A percentile compares a stretch with the other conserved stretches of the same genome.
Evolutionary conservation across 2,113 vertebrate species (phyloP).

Genomic region (Trochalopteron elliotii): DNA sequence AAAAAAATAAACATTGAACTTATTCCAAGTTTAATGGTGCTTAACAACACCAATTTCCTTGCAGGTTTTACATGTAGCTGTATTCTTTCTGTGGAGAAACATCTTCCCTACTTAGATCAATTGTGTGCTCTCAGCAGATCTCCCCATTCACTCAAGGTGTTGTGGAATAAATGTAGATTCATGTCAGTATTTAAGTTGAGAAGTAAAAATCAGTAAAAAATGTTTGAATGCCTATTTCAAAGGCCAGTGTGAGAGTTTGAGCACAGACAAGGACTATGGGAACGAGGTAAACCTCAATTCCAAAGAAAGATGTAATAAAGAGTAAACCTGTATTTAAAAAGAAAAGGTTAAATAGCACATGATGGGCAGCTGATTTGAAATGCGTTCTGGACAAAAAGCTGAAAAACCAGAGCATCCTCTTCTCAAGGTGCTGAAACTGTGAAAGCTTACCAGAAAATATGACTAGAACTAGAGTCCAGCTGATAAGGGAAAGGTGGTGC

Average conservation of each 20-base stretch:
- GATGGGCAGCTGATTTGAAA: not conserved
- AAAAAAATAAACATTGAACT: not conserved
- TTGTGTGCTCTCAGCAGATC: not conserved
- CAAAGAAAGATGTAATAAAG: not conserved
- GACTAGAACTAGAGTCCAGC: not conserved
- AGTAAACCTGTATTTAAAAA: not conserved
- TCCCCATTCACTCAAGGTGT: not conserved
- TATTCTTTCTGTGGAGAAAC: not conserved
- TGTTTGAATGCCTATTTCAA: not conserved
- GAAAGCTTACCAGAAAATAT: not conserved
- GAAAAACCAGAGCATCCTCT: not conserved
- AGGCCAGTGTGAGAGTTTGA: not conserved
- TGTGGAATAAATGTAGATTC: not conserved
- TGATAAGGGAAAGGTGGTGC: not conserved
- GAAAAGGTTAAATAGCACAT: not conserved
- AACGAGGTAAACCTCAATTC: not conserved
- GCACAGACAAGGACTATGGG: not conserved
- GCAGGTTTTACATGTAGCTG: fast-evolving
- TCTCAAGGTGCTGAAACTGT: not conserved
- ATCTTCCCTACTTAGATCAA: not conserved
- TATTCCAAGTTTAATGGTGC: not conserved
- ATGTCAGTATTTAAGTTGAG: not conserved
- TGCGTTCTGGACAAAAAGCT: not conserved
- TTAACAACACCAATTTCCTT: not conserved
- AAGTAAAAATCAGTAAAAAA: not conserved